Conservation (phyloP, 2,797 vertebrate genomes). For the Karalla daura region DNA sequence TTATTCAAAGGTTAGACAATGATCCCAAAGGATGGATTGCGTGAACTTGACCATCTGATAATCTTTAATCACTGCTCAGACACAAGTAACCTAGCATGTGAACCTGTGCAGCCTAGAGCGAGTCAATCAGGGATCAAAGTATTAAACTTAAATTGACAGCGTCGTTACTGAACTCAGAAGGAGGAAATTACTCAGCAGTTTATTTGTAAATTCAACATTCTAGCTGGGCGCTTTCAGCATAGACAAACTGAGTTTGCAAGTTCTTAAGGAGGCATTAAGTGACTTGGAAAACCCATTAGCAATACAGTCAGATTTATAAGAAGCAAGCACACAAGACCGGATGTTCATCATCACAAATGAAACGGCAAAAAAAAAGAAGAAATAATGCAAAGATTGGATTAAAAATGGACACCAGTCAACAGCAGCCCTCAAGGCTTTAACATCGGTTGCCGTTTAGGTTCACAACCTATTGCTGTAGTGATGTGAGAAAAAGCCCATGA, state of each 20-base stretch:
- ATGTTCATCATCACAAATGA: not conserved
- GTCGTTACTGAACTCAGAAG: not conserved
- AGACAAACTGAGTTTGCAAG: not conserved
- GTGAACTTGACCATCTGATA: too few species aligned
- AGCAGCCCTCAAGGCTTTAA: not conserved
- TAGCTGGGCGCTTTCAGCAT: not conserved
- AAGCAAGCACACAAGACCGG: not conserved
- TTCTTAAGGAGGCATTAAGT: not conserved
- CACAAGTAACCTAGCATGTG: not conserved
- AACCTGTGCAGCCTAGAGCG: not conserved
- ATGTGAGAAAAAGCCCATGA: conserved; percentile 9
- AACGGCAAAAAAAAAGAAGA: not conserved
- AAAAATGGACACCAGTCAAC: not conserved
- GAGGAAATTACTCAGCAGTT: not conserved
- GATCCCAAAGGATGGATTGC: too few species aligned
- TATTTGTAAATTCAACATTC: not conserved
- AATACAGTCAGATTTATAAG: not conserved
- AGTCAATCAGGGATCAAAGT: not conserved
- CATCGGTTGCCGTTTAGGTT: not conserved
- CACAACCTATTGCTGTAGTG: conserved; percentile 13
- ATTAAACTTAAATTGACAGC: not conserved
- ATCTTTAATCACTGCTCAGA: conserved; percentile 6
- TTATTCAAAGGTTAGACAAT: too few species aligned
- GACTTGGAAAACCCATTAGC: not conserved
- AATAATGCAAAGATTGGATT: not conserved